Evolutionary conservation across 2,888 invertebrate genomes (phyloP), one percentile per base, ranked within the genome.

Genomic region (Aspidapion aeneum): DNA sequence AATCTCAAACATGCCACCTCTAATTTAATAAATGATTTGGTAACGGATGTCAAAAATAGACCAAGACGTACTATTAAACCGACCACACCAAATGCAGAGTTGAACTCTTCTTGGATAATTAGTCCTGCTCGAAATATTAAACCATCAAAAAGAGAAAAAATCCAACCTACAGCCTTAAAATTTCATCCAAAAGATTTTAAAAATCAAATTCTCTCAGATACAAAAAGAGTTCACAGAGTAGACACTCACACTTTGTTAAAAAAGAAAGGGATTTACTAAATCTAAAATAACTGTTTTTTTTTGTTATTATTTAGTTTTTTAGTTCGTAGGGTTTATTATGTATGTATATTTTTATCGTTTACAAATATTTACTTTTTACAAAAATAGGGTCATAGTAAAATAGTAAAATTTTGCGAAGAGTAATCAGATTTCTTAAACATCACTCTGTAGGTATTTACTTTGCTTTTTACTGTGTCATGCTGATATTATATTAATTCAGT

Each of bases 101-200:
- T 52, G 5, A 57, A 64, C 55, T 57, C 18, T 35, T 62, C 66
- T 3, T 70, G 72, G 72, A 58, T 55, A 5, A 55, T 63, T 7
- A 57, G 60, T 1, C 65, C 66, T 51, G 64, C 64, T 16, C 52
- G 50, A 17, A 56, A 64, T 52, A 19, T 70, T 16, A 70, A 68
- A 63, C 74, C 74, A 7, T 74, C 74, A n/a, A 71, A 68, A 12
- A 63, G 55, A 60, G 69, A 69, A 62, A 65, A 55, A 21, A 59
- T 61, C 3, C 66, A 66, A 5, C 65, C 65, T 55, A 63, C 63
- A 35, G 48, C 57, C 35, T 57, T 57, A 21, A 70, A 71, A 63
- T 21, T 69, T n/a, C 73, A 73, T 62, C 67, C 73, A 3, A 78
- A 77, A 67, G 78, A 78, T 72, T 78, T 77, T 66, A 77, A 73